Conservation (phyloP, 2,797 vertebrate species). For the Centroberyx gerrardi region DNA sequence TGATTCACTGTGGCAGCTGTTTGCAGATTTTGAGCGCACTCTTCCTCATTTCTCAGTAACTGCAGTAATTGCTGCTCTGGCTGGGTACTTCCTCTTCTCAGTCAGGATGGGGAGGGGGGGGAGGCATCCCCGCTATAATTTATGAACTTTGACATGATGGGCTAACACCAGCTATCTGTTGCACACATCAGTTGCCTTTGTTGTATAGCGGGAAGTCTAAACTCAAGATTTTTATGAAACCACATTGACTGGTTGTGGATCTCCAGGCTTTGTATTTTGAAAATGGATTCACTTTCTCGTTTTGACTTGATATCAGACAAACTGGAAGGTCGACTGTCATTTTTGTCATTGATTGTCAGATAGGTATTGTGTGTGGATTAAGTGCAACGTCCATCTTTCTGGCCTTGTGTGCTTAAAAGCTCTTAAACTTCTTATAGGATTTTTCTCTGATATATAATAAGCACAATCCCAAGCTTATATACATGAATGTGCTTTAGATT, state of each 20-base stretch:
- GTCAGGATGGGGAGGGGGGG: conserved; percentile 37
- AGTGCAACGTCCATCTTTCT: too few species aligned
- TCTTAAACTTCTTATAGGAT: too few species aligned
- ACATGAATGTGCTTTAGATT: conserved; percentile 8
- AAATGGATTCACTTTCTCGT: too few species aligned
- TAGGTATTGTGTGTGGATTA: too few species aligned
- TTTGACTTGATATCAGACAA: not conserved
- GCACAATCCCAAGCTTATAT: not conserved
- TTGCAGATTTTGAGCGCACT: not conserved
- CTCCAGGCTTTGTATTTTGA: conserved; percentile 17
- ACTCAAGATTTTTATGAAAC: too few species aligned
- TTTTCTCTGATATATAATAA: too few species aligned
- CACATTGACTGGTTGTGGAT: not conserved
- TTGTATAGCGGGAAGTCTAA: too few species aligned
- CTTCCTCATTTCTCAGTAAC: conserved; percentile 61
- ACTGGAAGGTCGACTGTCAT: not conserved
- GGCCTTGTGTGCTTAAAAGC: too few species aligned
- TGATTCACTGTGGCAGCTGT: not conserved
- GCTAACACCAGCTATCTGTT: too few species aligned
- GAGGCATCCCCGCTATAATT: conserved; percentile 24
- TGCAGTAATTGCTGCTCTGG: conserved; percentile 66
- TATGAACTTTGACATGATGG: conserved; percentile 3
- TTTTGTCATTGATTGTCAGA: too few species aligned
- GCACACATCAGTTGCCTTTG: too few species aligned
- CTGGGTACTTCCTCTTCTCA: conserved; percentile 70